These are phyloP conservation scores for Epistrophe grossulariae DNA, from an alignment of 2,888 invertebrate genomes.

Conservation along the genomic window DNA sequence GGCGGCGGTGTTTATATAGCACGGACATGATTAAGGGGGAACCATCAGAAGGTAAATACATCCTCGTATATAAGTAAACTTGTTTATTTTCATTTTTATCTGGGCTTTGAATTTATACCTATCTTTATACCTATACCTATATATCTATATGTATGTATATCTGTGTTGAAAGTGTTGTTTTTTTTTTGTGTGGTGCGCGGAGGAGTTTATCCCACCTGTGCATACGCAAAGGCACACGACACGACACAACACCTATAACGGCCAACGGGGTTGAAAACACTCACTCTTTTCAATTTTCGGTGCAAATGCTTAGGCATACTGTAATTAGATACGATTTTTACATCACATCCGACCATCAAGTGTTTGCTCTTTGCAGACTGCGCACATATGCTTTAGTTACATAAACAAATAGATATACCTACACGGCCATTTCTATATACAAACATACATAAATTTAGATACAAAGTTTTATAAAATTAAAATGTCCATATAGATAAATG, in stretches of 20 bases:
- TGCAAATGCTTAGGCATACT: constrained; percentile 35
- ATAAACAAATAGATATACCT: constrained; percentile 17
- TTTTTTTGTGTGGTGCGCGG: constrained; percentile 40
- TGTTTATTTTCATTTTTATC: constrained; percentile 68
- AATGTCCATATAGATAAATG: background rate
- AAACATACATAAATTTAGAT: background rate
- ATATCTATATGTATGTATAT: background rate
- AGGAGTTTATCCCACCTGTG: constrained; percentile 74
- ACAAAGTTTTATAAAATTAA: constrained; percentile 28
- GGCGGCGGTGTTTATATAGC: constrained; percentile 29
- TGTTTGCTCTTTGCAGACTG: constrained; percentile 49
- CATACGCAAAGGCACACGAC: constrained; percentile 61
- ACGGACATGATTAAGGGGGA: constrained; percentile 69
- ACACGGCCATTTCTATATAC: no score
- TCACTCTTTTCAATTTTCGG: constrained; percentile 42
- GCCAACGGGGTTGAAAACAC: constrained; percentile 62
- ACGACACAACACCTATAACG: background rate
- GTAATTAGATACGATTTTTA: constrained; percentile 73
- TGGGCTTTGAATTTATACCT: constrained; percentile 48
- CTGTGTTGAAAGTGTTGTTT: constrained; percentile 38
- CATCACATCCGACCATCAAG: constrained; percentile 68
- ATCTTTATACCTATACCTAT: background rate
- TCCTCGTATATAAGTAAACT: constrained; percentile 52
- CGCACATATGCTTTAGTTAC: constrained; percentile 49
- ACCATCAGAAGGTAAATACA: constrained; percentile 63